Evolutionary conservation across 2,888 invertebrate genomes (phyloP), one percentile per base, ranked within the genome.

Genomic region (Volucella bombylans): DNA sequence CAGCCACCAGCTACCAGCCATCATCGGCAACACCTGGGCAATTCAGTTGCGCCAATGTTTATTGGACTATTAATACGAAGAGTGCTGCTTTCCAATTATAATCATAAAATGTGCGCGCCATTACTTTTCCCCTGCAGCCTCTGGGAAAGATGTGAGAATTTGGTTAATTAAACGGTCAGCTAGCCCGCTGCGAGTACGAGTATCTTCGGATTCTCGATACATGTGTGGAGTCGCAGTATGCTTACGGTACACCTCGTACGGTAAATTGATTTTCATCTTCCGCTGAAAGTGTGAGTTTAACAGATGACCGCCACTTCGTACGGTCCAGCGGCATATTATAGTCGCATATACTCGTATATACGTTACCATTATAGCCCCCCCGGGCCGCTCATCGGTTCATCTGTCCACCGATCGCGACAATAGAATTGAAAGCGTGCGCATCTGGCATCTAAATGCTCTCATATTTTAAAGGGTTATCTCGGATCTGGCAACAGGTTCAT

Each of bases 391-490:
- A 31, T 45, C 45, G 49, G 49, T 23, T 31, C 39, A 52, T 45
- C 50, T 55, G 15, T 39, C 11, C 43, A n/a, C 38, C 47, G 55
- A 65, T 39, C 15, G 80, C 81, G 85, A 85, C 85, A 85, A 85
- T 85, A 77, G 85, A 85, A 81, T 81, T 47, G 57, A 81, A 77
- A 85, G 85, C 85, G 85, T 85, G 85, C 85, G 85, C 85, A 85
- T 85, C 85, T 85, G 85, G 85, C 86, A 81, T 82, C 82, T 83
- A 82, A 87, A 87, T 86, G 81, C 82, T 82, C 77, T 73, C 83
- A 86, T 87, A 86, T 86, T 79, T 87, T 82, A 83, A 76, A 80
- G 77, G 86, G 76, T 82, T 82, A 87, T 87, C 86, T 85, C 62
- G 68, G 64, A 85, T 85, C 85, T 85, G 85, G 76, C 81, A 85